phyloP scores from a whole-genome alignment of 2,113 vertebrate genomes.

The Todiramphus chloris region DNA sequence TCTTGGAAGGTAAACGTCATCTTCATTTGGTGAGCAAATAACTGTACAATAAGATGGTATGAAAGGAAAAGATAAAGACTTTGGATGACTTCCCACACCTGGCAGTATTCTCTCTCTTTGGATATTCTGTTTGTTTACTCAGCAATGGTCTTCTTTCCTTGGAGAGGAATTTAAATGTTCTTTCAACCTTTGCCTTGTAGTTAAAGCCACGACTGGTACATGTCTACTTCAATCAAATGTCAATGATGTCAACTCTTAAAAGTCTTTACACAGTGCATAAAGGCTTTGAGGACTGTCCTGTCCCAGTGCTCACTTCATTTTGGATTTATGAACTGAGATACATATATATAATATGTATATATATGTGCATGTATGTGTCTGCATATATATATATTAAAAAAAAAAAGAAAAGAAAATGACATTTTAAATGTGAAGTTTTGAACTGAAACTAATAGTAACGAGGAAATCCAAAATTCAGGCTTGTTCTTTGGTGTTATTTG shows the following conservation, averaged over 20 bases:
- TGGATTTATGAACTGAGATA: slow-evolving; percentile 12
- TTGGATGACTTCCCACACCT: not conserved
- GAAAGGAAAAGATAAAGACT: not conserved
- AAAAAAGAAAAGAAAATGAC: not conserved
- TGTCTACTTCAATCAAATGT: slow-evolving; percentile 45
- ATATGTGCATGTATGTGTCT: not conserved
- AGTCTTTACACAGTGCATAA: slow-evolving; percentile 22
- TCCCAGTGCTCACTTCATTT: not conserved
- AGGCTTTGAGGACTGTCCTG: not conserved
- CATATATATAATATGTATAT: not conserved
- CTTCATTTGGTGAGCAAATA: not conserved
- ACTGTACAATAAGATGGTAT: not conserved
- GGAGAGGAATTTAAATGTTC: not conserved
- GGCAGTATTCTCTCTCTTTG: not conserved
- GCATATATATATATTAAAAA: not conserved
- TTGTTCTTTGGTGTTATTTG: not conserved
- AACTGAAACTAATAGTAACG: slow-evolving; percentile 26
- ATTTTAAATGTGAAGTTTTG: slow-evolving; percentile 10
- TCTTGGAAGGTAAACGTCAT: not conserved
- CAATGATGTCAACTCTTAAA: slow-evolving; percentile 49
- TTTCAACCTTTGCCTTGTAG: slow-evolving; percentile 46
- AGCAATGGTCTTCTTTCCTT: slow-evolving; percentile 24
- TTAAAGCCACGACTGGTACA: slow-evolving; percentile 32
- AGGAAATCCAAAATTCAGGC: not conserved
- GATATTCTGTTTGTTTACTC: slow-evolving; percentile 10